phyloP scores from a whole-genome alignment of 2,113 vertebrate species.

The Acrocephalus arundinaceus region DNA sequence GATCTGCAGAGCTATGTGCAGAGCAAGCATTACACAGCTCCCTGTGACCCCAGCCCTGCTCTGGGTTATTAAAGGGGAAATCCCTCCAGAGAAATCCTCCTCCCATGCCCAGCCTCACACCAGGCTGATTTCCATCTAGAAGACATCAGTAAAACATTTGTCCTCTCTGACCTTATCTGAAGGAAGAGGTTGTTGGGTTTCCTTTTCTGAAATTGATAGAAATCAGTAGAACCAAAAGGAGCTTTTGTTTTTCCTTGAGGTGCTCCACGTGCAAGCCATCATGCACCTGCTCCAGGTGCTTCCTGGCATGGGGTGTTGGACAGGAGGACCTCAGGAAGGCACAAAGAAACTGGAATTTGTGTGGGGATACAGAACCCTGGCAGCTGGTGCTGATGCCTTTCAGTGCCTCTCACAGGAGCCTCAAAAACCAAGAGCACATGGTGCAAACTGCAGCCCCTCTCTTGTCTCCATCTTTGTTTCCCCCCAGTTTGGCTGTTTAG shows the following conservation, averaged over 20 bases:
- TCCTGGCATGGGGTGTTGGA: not conserved
- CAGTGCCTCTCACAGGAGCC: not conserved
- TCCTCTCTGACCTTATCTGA: not conserved
- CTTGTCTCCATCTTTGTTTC: not conserved
- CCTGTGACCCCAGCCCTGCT: not conserved
- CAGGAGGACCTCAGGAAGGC: not conserved
- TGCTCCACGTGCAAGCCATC: not conserved
- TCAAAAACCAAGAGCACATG: fast-evolving
- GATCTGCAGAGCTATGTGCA: too few species aligned
- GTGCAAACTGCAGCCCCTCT: not conserved
- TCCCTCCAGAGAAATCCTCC: not conserved
- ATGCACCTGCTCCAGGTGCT: fast-evolving
- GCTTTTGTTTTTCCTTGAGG: not conserved
- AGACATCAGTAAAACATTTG: not conserved
- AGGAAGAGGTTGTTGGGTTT: not conserved
- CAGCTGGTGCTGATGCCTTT: not conserved
- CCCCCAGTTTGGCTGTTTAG: not conserved
- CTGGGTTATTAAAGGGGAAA: not conserved
- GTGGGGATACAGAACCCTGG: not conserved
- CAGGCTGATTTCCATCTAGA: not conserved
- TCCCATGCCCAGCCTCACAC: not conserved
- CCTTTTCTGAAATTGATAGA: not conserved
- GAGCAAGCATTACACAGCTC: not conserved
- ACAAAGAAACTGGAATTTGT: not conserved
- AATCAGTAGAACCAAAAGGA: not conserved